Evolutionary conservation across 2,113 vertebrate species (phyloP).

Genomic region (Rhinolophus ferrumequinum): DNA sequence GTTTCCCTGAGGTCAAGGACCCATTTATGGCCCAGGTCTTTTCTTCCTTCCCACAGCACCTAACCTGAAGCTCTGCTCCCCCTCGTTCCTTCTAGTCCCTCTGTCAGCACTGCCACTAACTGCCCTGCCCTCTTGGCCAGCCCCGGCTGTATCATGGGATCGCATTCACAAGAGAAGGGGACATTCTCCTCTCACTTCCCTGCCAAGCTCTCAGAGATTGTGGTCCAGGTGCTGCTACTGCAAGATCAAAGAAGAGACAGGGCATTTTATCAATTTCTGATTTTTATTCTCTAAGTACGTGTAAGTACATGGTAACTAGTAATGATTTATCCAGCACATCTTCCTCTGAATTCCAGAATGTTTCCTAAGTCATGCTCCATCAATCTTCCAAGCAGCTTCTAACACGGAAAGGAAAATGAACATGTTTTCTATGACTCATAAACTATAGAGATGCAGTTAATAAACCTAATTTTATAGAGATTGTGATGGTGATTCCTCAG

Average conservation of each 20-base stretch:
- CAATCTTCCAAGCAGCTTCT: conserved; percentile 40
- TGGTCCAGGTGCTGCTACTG: neutral
- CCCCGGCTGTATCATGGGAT: too few species aligned
- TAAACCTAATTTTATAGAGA: conserved; percentile 11
- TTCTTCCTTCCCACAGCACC: neutral
- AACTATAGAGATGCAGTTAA: conserved; percentile 51
- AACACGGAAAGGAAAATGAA: conserved; percentile 4
- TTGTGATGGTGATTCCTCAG: neutral
- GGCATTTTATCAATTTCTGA: neutral
- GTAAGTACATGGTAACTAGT: conserved; percentile 6
- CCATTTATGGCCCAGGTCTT: neutral
- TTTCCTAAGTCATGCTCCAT: conserved; percentile 24
- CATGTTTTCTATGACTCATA: conserved; percentile 58
- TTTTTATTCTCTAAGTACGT: neutral
- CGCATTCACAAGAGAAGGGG: neutral
- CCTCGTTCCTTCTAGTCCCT: neutral
- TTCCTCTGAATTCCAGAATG: conserved; percentile 18
- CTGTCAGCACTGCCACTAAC: neutral
- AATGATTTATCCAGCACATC: conserved; percentile 23
- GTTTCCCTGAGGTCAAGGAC: neutral
- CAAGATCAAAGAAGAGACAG: neutral
- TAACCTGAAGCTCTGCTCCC: neutral
- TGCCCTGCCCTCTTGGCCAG: neutral
- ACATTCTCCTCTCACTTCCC: neutral
- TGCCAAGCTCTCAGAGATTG: neutral